Evolutionary conservation across 2,888 invertebrate genomes (phyloP).

Genomic region (Drosophila multiciliata): DNA sequence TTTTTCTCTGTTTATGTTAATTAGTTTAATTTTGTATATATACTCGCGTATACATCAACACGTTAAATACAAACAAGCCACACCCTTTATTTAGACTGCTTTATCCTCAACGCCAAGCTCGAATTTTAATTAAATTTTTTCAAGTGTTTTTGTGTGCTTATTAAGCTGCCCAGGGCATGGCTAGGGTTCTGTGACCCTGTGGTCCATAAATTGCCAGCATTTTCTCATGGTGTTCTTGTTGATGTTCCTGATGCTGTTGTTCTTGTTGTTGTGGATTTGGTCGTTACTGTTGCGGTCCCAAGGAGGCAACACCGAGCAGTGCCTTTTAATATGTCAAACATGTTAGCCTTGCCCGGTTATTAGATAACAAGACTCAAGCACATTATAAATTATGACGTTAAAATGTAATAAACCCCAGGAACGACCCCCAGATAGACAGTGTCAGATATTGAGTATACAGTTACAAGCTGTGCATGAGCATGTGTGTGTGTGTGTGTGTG

Average conservation of each 20-base stretch:
- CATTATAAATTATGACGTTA: conserved; percentile 74
- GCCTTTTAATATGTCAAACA: conserved; percentile 62
- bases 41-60: conserved; percentile 12
- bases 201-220: conserved; percentile 53
- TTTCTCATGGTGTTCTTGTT: conserved; percentile 37
- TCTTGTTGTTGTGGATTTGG: conserved; percentile 26
- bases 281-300: conserved; percentile 31
- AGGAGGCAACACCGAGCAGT: conserved; percentile 25
- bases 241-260: conserved; percentile 14
- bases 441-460: conserved; percentile 59
- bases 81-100: conserved; percentile 32
- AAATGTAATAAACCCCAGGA: conserved; percentile 63
- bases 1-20: conserved; percentile 9
- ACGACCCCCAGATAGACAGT: conserved; percentile 38
- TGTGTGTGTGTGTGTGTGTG: neutral
- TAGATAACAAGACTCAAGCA: conserved; percentile 44
- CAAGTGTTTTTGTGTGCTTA: conserved; percentile 62
- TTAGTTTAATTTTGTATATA: conserved; percentile 10
- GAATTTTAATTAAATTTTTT: conserved; percentile 75
- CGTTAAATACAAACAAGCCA: conserved; percentile 32
- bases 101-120: conserved; percentile 55
- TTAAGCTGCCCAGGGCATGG: conserved; percentile 42
- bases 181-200: conserved; percentile 51
- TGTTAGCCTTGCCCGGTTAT: conserved; percentile 54
- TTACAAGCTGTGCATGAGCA: neutral